Evolutionary conservation across 2,113 vertebrate genomes (phyloP).

Genomic region (Tragulus kanchil): DNA sequence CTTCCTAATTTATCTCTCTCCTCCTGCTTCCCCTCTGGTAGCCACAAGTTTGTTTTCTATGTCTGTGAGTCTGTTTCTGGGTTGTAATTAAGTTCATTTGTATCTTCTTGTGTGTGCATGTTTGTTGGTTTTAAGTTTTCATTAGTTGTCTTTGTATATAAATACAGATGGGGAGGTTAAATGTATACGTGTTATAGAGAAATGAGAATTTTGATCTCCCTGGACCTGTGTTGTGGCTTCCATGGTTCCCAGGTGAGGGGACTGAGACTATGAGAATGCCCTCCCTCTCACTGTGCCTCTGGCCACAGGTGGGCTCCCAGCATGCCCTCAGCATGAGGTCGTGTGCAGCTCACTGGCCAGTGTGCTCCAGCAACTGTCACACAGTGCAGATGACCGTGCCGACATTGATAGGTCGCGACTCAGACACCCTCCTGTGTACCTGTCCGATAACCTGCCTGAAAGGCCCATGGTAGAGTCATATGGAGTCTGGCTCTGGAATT

Average conservation of each 20-base stretch:
- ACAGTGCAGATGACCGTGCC: neutral
- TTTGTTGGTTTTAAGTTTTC: slow-evolving; percentile 7
- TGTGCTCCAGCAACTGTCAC: neutral
- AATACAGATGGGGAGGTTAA: neutral
- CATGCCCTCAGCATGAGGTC: neutral
- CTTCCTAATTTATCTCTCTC: neutral
- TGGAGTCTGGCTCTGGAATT: neutral
- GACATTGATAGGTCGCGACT: neutral
- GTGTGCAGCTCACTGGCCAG: neutral
- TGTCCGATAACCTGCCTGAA: neutral
- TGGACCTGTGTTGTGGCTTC: neutral
- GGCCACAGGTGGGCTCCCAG: neutral
- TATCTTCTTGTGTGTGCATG: neutral
- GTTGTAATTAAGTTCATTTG: neutral
- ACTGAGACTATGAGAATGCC: neutral
- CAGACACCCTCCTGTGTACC: neutral
- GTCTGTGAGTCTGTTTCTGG: neutral
- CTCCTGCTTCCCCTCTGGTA: neutral
- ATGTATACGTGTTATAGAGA: neutral
- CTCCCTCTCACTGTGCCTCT: neutral
- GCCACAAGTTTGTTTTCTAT: neutral
- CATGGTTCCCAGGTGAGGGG: neutral
- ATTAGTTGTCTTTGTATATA: neutral
- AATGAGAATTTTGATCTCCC: neutral
- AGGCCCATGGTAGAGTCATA: too few species aligned